A percentile compares a stretch with the other conserved stretches of the same genome.
These are phyloP conservation scores for Busseola fusca DNA, from an alignment of 2,888 invertebrate genomes.

Conservation along the genomic window DNA sequence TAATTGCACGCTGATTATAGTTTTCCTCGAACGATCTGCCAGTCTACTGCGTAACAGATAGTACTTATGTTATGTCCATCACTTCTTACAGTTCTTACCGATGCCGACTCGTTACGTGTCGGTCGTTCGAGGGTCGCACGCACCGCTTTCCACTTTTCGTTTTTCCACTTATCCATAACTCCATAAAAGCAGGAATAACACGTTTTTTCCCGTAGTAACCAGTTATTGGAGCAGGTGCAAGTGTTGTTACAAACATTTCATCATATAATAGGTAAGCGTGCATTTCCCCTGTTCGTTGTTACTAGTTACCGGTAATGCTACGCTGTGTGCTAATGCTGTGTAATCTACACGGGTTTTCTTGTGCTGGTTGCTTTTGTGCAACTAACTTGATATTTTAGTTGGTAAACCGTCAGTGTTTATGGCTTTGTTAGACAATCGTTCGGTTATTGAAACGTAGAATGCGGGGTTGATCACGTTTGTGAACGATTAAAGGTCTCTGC, in stretches of 20 bases:
- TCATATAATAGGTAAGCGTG: conserved; percentile 57
- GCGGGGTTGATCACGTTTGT: conserved; percentile 52
- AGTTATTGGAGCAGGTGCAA: conserved; percentile 54
- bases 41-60: conserved; percentile 31
- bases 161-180: conserved; percentile 51
- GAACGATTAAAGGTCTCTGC: conserved; percentile 45
- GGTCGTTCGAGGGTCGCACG: conserved; percentile 40
- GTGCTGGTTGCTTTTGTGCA: conserved; percentile 62
- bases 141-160: conserved; percentile 44
- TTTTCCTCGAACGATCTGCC: conserved; percentile 45
- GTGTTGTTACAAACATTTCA: conserved; percentile 57
- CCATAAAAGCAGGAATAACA: conserved; percentile 39
- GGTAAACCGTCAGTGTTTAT: conserved; percentile 53
- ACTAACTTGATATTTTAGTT: conserved; percentile 65
- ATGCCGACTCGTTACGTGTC: conserved; percentile 51
- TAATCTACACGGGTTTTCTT: conserved; percentile 63
- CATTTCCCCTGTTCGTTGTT: conserved; percentile 62
- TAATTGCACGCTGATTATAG: conserved; percentile 44
- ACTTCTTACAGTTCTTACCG: conserved; percentile 22
- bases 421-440: conserved; percentile 52
- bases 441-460: conserved; percentile 49
- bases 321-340: conserved; percentile 58
- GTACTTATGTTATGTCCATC: conserved; percentile 46
- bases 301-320: conserved; percentile 62
- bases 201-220: conserved; percentile 42